Percentiles rank a stretch among this genome's conserved stretches.
Conservation (phyloP, 2,888 invertebrate species). For the Xestia rhomboidea region DNA sequence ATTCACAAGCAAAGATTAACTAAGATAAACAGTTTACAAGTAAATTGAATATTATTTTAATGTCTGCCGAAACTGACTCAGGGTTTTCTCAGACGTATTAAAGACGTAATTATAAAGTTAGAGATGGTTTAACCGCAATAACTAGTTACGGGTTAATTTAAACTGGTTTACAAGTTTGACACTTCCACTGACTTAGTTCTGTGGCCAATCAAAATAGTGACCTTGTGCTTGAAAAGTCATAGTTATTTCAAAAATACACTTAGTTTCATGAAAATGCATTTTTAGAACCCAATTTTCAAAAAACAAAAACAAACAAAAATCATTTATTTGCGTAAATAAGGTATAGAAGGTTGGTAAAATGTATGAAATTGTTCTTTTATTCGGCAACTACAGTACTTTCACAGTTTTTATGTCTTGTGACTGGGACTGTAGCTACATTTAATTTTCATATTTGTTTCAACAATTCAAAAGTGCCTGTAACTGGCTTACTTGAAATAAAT, state of each 20-base stretch:
- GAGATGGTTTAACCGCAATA: conserved; percentile 41
- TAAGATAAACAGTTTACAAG: conserved; percentile 41
- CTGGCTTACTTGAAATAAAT: too few species aligned
- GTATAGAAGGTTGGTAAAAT: too few species aligned
- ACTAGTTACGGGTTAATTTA: conserved; percentile 11
- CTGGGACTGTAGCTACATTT: too few species aligned
- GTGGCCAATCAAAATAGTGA: neutral
- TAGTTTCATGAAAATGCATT: neutral
- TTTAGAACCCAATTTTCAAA: too few species aligned
- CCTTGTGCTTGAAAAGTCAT: neutral
- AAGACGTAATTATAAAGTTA: conserved; percentile 49
- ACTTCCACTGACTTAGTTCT: neutral
- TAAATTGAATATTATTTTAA: conserved; percentile 35
- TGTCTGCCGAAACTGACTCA: conserved; percentile 14
- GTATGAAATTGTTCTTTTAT: too few species aligned
- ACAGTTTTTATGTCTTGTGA: too few species aligned
- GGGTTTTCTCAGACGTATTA: conserved; percentile 27
- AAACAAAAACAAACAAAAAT: too few species aligned
- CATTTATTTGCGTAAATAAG: too few species aligned
- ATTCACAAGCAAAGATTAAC: conserved; percentile 41
- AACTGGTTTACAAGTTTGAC: conserved; percentile 14
- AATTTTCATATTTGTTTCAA: too few species aligned
- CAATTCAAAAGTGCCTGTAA: too few species aligned
- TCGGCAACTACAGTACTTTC: too few species aligned
- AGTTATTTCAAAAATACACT: neutral